These are phyloP conservation scores for Volucella inanis DNA, from an alignment of 2,888 invertebrate species.

Conservation along the genomic window DNA sequence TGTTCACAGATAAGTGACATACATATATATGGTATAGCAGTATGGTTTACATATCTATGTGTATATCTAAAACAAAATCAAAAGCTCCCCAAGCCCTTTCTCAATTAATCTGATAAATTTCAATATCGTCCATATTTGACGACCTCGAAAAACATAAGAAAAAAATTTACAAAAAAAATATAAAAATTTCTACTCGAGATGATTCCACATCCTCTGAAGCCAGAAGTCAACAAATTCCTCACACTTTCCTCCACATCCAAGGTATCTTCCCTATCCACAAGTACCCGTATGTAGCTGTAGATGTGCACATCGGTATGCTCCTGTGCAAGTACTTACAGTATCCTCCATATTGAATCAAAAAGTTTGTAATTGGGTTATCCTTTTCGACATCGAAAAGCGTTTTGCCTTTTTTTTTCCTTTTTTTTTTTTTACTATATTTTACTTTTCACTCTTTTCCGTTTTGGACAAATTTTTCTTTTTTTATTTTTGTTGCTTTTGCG, in stretches of 20 bases:
- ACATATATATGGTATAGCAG: no score
- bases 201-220: constrained; percentile 49
- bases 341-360: constrained; percentile 74
- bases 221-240: constrained; percentile 65
- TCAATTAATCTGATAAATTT: constrained; percentile 59
- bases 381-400: constrained; percentile 74
- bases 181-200: background rate
- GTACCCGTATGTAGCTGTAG: no score
- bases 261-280: background rate
- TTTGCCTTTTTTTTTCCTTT: constrained; percentile 54
- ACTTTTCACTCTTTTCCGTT: background rate
- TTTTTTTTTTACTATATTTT: background rate
- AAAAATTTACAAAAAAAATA: constrained; percentile 31
- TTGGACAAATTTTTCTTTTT: constrained; percentile 1
- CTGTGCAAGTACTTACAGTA: constrained; percentile 68
- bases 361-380: constrained; percentile 75
- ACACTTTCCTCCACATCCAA: constrained; percentile 18
- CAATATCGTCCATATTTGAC: constrained; percentile 55
- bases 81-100: constrained; percentile 30
- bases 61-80: constrained; percentile 2
- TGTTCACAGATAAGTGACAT: no score
- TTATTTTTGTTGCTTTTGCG: background rate
- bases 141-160: constrained; percentile 42
- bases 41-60: no score
- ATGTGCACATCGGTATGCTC: constrained; percentile 40